phyloP scores from a whole-genome alignment of 2,113 vertebrate genomes.

The Thamnaconus septentrionalis region DNA sequence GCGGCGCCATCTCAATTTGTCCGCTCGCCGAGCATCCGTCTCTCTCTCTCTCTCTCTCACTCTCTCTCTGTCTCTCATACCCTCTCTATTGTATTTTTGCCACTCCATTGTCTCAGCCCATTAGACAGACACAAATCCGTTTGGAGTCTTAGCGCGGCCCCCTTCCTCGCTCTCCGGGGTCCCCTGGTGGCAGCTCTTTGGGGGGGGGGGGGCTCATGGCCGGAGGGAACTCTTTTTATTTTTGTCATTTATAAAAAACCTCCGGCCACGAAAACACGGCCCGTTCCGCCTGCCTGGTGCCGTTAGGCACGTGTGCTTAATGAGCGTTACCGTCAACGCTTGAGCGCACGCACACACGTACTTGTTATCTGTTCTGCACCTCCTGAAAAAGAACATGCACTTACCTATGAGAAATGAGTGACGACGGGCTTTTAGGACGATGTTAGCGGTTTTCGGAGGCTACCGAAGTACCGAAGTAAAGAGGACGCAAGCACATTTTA shows the following conservation, averaged over 20 bases:
- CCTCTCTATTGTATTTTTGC: conserved; percentile 53
- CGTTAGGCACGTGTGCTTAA: conserved; percentile 39
- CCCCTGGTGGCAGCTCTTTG: conserved; percentile 29
- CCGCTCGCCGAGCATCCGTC: conserved; percentile 6
- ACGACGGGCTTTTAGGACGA: conserved; percentile 7
- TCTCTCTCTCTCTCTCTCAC: conserved; percentile 10
- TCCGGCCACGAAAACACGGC: conserved; percentile 40
- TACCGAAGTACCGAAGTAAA: too few species aligned
- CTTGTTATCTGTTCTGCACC: too few species aligned
- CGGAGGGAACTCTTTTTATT: background rate
- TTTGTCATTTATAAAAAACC: conserved; percentile 24
- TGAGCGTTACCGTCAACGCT: conserved; percentile 31
- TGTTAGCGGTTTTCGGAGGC: conserved; percentile 20
- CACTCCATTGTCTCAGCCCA: conserved; percentile 68
- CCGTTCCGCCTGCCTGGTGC: conserved; percentile 36
- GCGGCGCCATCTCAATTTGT: conserved; percentile 34
- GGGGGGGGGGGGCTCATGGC: conserved; percentile 53
- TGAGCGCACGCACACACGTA: too few species aligned
- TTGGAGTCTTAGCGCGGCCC: conserved; percentile 55
- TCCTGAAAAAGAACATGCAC: too few species aligned
- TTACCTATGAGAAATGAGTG: too few species aligned
- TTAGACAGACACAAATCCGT: conserved; percentile 72
- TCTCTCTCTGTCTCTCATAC: background rate
- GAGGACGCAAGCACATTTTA: too few species aligned
- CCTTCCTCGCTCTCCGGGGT: conserved; percentile 46